Evolutionary conservation across 2,888 invertebrate species (phyloP).

Genomic region (Hyposoter dolosus): DNA sequence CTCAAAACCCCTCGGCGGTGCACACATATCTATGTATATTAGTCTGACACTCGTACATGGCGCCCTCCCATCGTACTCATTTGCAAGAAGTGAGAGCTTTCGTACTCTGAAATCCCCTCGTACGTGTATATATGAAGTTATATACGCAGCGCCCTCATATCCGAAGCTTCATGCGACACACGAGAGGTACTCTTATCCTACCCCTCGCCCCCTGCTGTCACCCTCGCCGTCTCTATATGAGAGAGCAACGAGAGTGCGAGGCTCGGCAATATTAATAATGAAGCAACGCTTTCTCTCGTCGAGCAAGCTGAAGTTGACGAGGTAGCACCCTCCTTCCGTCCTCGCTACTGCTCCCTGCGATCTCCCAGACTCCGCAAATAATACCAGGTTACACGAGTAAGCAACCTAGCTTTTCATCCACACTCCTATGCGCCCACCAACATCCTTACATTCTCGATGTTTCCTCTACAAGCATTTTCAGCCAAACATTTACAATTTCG

Average conservation of each 20-base stretch:
- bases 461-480: not conserved
- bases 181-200: constrained; percentile 61
- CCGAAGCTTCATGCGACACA: constrained; percentile 58
- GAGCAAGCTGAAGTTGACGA: constrained; percentile 7
- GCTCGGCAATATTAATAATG: constrained; percentile 64
- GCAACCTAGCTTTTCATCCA: constrained; percentile 18
- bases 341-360: not conserved
- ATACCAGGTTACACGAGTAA: constrained; percentile 25
- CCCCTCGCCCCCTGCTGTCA: constrained; percentile 1
- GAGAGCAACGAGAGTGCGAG: constrained; percentile 33
- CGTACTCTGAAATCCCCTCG: constrained; percentile 32
- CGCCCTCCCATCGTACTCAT: constrained; percentile 18
- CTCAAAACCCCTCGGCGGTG: not conserved
- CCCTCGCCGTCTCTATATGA: constrained; percentile 12
- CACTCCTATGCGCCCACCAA: not conserved
- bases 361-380: constrained; percentile 8
- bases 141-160: constrained; percentile 36
- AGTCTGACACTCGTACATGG: constrained; percentile 9
- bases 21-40: constrained; percentile 14
- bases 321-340: constrained; percentile 3
- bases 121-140: constrained; percentile 28
- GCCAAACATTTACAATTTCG: not conserved
- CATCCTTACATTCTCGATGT: not conserved
- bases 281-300: constrained; percentile 51
- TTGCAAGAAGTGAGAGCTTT: constrained; percentile 53